Evolutionary conservation across 2,113 vertebrate species (phyloP), one percentile per base, ranked within the genome.

Genomic region (Channa maculata): DNA sequence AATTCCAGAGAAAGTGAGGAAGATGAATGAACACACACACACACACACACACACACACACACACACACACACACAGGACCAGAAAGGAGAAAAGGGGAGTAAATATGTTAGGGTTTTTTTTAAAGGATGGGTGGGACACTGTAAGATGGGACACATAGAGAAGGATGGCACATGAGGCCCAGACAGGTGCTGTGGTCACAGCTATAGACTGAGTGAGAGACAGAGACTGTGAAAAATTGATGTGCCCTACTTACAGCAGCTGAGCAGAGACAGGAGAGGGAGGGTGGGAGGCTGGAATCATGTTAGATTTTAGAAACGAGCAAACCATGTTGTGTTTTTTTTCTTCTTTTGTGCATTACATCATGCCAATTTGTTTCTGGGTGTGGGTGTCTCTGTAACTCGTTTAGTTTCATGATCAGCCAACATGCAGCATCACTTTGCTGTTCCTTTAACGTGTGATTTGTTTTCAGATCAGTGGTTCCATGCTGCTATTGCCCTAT

Each of bases 161-260:
- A 55, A n/a, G n/a, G 41, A 43, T 66, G 77, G 77, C 53, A 73
- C 61, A 79, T 76, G 36, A 65, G 80, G 75, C 65, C 63, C 60
- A 74, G 78, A 75, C 88, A 90, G 88, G 85, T 90, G 85, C 76
- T 71, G 34, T n/a, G 80, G 85, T 80, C 84, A 50, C 79, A 75
- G 74, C 63, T 67, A 39, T 75, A 82, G 62, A 78, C 70, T 36
- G 79, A 90, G 77, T 75, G 85, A 89, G 63, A 89, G 81, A 87
- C 85, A 81, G 69, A 85, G 78, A 65, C 73, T 75, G 87, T 89
- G 88, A 90, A 89, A 90, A 89, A 90, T 89, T 77, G 83, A 92
- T 90, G 87, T 89, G 87, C 65, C 89, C 91, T 92, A 91, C 89
- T 92, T 92, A 84, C 72, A 80, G 87, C 89, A 86, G 86, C 87